A percentile compares a stretch with the other conserved stretches of the same genome.
Evolutionary conservation across 2,797 vertebrate genomes (phyloP).

Genomic region (Onychomys leucogaster): DNA sequence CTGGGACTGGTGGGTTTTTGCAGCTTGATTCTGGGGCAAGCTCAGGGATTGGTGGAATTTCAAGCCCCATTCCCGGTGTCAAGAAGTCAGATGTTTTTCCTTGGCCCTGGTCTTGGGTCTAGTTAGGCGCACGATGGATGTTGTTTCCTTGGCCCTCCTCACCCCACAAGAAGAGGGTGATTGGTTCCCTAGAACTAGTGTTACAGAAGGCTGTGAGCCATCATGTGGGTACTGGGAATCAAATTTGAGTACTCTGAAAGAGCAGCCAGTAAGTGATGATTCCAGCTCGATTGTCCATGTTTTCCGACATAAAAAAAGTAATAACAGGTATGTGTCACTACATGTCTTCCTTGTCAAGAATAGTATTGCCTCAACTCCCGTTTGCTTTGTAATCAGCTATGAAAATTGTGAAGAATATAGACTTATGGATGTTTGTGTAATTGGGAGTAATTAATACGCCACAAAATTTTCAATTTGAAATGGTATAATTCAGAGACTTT

Average conservation of each 20-base stretch:
- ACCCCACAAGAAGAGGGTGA: background rate
- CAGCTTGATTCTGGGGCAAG: background rate
- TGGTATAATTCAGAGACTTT: background rate
- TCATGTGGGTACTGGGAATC: background rate
- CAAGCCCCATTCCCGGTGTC: background rate
- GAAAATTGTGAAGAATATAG: background rate
- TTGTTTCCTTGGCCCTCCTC: background rate
- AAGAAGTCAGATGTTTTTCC: background rate
- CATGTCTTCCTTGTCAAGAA: background rate
- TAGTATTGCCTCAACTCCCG: background rate
- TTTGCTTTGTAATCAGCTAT: conserved; percentile 11
- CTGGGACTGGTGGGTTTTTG: background rate
- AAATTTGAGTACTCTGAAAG: background rate
- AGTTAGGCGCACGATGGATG: background rate
- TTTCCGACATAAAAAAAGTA: background rate
- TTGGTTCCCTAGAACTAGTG: too few species aligned
- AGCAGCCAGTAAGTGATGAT: background rate
- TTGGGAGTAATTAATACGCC: background rate
- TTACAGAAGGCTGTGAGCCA: background rate
- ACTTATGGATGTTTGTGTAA: background rate
- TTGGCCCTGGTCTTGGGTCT: background rate
- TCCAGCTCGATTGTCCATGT: background rate
- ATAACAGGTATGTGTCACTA: background rate
- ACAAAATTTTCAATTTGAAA: background rate
- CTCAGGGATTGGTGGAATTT: background rate